Evolutionary conservation across 2,888 invertebrate genomes (phyloP).

Genomic region (Argyresthia albistria): DNA sequence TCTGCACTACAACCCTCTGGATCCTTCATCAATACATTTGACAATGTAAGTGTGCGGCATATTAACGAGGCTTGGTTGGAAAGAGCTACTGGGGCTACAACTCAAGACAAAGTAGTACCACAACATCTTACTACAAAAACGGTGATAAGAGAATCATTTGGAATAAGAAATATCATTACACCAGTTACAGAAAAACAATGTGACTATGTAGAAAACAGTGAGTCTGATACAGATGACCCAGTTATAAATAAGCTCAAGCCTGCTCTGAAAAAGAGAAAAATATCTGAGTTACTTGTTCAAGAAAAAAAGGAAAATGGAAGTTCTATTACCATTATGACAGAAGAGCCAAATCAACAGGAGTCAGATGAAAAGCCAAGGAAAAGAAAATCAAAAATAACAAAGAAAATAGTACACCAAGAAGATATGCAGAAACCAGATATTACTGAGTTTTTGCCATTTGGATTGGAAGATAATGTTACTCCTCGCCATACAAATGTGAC

Average conservation of each 20-base stretch:
- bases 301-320: neutral
- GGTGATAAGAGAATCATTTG: slow-evolving; percentile 30
- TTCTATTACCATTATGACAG: slow-evolving; percentile 3
- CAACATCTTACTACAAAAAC: slow-evolving; percentile 2
- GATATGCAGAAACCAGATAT: slow-evolving; percentile 47
- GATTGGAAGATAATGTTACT: slow-evolving; percentile 39
- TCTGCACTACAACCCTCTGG: no score
- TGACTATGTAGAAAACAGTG: slow-evolving; percentile 83
- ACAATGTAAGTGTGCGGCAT: slow-evolving; percentile 24
- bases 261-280: slow-evolving; percentile 68
- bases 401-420: slow-evolving; percentile 7
- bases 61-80: slow-evolving; percentile 56
- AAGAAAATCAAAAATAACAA: slow-evolving; percentile 11
- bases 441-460: slow-evolving; percentile 53
- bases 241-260: slow-evolving; percentile 59
- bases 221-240: slow-evolving; percentile 72
- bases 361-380: slow-evolving; percentile 14
- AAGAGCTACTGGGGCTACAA: slow-evolving; percentile 44
- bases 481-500: slow-evolving; percentile 41
- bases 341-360: slow-evolving; percentile 11
- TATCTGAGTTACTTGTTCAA: slow-evolving; percentile 13
- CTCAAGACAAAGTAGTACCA: slow-evolving; percentile 4
- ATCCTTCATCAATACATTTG: neutral
- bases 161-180: slow-evolving; percentile 40
- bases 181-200: slow-evolving; percentile 24